These are phyloP conservation scores for Hemiscyllium ocellatum DNA, from an alignment of 2,113 vertebrate genomes.

Conservation along the genomic window DNA sequence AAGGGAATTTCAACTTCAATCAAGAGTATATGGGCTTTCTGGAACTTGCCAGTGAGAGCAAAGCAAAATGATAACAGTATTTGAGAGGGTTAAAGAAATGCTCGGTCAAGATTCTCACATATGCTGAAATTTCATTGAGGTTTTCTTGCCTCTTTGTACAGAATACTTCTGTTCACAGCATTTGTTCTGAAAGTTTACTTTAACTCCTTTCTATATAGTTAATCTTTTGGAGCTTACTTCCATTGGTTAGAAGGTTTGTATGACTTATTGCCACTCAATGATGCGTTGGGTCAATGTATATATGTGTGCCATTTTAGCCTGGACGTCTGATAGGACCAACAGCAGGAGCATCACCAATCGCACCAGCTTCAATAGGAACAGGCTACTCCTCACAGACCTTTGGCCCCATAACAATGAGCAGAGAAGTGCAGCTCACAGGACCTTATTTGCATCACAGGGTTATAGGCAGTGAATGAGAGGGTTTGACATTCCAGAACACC, in stretches of 20 bases:
- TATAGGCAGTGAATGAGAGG: too few relatives aligned
- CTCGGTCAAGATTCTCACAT: too few relatives aligned
- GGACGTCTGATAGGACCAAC: not conserved
- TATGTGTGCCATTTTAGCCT: not conserved
- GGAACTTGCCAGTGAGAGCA: not conserved
- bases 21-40: not conserved
- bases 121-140: not conserved
- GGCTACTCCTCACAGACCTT: too few relatives aligned
- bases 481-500: too few relatives aligned
- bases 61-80: too few relatives aligned
- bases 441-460: too few relatives aligned
- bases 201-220: not conserved
- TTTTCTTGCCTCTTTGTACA: not conserved
- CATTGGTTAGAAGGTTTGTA: not conserved
- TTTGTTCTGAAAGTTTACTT: not conserved
- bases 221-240: not conserved
- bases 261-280: not conserved
- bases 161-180: not conserved
- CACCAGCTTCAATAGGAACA: not conserved
- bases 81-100: too few relatives aligned
- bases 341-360: not conserved
- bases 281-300: too few relatives aligned
- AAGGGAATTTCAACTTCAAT: not conserved
- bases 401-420: too few relatives aligned
- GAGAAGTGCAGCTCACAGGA: too few relatives aligned